A percentile compares a stretch with the other conserved stretches of the same genome.
These are phyloP conservation scores for Cebus imitator DNA, from an alignment of 2,113 vertebrate genomes.

Conservation along the genomic window DNA sequence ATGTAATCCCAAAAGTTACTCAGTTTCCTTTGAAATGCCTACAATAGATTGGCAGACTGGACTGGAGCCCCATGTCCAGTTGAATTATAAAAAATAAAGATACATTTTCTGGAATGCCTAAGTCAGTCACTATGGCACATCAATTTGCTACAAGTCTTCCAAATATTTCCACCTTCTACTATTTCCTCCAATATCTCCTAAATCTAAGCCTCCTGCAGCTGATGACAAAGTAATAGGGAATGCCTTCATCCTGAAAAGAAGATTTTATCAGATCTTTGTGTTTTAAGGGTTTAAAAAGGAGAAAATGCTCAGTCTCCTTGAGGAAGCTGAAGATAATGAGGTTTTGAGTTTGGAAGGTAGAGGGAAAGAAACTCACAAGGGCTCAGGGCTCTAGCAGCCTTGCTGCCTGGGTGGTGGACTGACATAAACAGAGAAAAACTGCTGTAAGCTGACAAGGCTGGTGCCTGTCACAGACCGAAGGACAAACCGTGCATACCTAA, in stretches of 20 bases:
- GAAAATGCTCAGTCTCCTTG: not conserved
- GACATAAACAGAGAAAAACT: not conserved
- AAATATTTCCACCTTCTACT: not conserved
- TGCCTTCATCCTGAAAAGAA: not conserved
- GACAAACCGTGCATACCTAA: rapidly evolving
- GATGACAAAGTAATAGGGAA: too few species aligned
- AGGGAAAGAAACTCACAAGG: not conserved
- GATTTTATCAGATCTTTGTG: not conserved
- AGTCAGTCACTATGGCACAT: not conserved
- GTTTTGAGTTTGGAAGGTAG: not conserved
- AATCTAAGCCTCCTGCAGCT: not conserved
- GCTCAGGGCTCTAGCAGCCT: not conserved
- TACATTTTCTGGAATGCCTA: not conserved
- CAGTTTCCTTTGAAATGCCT: not conserved
- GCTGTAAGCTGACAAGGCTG: not conserved
- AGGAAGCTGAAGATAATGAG: not conserved
- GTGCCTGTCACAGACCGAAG: not conserved
- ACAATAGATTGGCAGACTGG: not conserved
- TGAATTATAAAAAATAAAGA: constrained; percentile 4
- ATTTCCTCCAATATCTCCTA: not conserved
- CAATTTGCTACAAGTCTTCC: not conserved
- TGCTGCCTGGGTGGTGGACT: not conserved
- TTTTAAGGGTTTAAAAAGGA: not conserved
- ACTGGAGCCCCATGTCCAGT: not conserved
- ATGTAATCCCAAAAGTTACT: not conserved